These are phyloP conservation scores for Scaptomyza flava DNA, from an alignment of 2,888 invertebrate species.

Conservation along the genomic window DNA sequence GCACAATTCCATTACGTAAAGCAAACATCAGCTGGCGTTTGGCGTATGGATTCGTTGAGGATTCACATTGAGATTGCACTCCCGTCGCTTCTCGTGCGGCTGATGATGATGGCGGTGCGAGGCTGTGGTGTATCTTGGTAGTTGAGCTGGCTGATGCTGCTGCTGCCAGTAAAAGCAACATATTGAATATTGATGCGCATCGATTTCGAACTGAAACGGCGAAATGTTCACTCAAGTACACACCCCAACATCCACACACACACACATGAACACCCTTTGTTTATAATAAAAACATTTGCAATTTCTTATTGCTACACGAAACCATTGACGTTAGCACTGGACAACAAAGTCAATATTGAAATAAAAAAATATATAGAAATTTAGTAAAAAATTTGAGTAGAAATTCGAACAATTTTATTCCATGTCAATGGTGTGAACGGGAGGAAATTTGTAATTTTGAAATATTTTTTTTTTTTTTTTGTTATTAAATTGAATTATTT, in stretches of 20 bases:
- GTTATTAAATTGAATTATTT: too few species aligned
- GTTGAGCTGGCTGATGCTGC: constrained; percentile 17
- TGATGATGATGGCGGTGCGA: constrained; percentile 2
- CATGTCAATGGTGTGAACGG: too few species aligned
- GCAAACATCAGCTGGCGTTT: constrained; percentile 76
- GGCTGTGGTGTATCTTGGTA: constrained; percentile 3
- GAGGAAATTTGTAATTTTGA: too few species aligned
- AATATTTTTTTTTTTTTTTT: too few species aligned
- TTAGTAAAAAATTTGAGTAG: too few species aligned
- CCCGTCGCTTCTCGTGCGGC: constrained; percentile 2
- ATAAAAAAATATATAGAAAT: constrained; percentile 1
- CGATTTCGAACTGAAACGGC: constrained; percentile 75
- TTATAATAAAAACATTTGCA: constrained; percentile 78
- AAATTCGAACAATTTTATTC: neutral
- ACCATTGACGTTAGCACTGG: constrained; percentile 46
- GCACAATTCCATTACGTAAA: constrained; percentile 78
- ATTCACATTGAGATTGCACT: constrained; percentile 59
- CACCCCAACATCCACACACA: constrained; percentile 16
- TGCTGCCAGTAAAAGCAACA: constrained; percentile 71
- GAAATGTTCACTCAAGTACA: constrained; percentile 61
- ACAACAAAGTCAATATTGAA: constrained; percentile 24
- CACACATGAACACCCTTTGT: constrained; percentile 43
- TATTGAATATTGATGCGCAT: constrained; percentile 79
- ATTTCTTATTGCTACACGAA: constrained; percentile 57
- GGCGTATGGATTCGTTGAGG: constrained; percentile 64